Conservation (phyloP, 2,888 invertebrate genomes). For the Mayetiola destructor region DNA sequence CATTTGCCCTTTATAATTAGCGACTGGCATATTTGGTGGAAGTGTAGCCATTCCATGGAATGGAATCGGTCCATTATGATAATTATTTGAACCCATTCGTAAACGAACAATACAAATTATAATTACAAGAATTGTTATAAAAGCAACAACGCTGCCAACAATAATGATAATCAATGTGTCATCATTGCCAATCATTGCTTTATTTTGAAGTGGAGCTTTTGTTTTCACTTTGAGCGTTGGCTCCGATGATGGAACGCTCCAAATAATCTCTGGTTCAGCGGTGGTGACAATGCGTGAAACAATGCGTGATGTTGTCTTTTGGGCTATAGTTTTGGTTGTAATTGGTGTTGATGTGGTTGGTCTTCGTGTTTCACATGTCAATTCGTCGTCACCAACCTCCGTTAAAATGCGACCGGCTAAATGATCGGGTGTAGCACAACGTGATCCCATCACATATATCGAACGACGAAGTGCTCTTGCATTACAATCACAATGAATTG, state of each 20-base stretch:
- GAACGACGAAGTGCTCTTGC: conserved; percentile 59
- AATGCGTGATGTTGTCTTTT: conserved; percentile 37
- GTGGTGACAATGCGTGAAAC: conserved; percentile 46
- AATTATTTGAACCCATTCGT: conserved; percentile 49
- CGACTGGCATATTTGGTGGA: conserved; percentile 44
- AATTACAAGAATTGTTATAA: conserved; percentile 75
- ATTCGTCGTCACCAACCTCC: conserved; percentile 65
- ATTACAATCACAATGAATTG: conserved; percentile 74
- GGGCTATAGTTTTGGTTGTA: conserved; percentile 24
- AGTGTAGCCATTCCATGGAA: conserved; percentile 39
- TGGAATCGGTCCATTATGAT: conserved; percentile 52
- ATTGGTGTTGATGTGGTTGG: conserved; percentile 37
- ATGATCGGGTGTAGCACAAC: conserved; percentile 55
- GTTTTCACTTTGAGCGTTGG: conserved; percentile 42
- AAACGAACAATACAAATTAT: conserved; percentile 76
- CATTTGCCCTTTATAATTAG: conserved; percentile 37
- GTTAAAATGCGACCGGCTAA: conserved; percentile 52
- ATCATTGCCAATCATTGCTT: conserved; percentile 59
- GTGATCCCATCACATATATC: conserved; percentile 57
- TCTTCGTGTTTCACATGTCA: conserved; percentile 58
- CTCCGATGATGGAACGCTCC: conserved; percentile 67
- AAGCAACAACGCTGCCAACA: conserved; percentile 81
- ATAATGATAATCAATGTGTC: conserved; percentile 91
- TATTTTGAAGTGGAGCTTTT: conserved; percentile 42
- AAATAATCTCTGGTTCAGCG: conserved; percentile 76